Evolutionary conservation across 2,113 vertebrate species (phyloP).

Genomic region (Melanerpes aurifrons): DNA sequence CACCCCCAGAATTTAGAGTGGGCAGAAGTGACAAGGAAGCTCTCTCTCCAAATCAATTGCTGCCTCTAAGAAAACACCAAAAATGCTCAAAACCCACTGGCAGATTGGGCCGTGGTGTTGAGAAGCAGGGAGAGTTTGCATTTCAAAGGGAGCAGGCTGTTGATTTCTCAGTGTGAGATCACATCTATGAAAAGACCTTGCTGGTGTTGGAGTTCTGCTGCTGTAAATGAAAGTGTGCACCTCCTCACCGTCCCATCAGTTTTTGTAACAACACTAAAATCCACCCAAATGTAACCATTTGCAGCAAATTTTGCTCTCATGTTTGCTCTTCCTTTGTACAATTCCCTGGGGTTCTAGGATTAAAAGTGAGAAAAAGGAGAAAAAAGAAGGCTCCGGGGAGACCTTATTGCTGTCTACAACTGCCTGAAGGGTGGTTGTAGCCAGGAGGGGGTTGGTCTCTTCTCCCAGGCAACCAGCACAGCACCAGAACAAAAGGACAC

Average conservation of each 20-base stretch:
- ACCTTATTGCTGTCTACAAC: too few species aligned
- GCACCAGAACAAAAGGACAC: too few species aligned
- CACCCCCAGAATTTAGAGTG: not conserved
- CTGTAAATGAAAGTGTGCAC: not conserved
- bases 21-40: not conserved
- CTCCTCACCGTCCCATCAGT: accelerated
- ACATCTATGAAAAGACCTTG: not conserved
- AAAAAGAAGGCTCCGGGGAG: too few species aligned
- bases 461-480: too few species aligned
- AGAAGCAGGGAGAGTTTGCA: not conserved
- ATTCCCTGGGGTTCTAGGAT: not conserved
- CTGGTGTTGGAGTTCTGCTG: not conserved
- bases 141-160: not conserved
- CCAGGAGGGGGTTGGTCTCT: too few species aligned
- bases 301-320: not conserved
- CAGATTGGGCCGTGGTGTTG: not conserved
- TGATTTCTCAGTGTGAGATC: not conserved
- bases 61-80: not conserved
- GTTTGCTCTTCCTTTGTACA: not conserved
- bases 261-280: not conserved
- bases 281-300: not conserved
- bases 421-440: too few species aligned
- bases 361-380: not conserved
- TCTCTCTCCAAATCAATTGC: not conserved
- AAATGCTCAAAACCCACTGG: not conserved